Evolutionary conservation across 2,797 vertebrate species (phyloP).

Genomic region (Anas capensis): DNA sequence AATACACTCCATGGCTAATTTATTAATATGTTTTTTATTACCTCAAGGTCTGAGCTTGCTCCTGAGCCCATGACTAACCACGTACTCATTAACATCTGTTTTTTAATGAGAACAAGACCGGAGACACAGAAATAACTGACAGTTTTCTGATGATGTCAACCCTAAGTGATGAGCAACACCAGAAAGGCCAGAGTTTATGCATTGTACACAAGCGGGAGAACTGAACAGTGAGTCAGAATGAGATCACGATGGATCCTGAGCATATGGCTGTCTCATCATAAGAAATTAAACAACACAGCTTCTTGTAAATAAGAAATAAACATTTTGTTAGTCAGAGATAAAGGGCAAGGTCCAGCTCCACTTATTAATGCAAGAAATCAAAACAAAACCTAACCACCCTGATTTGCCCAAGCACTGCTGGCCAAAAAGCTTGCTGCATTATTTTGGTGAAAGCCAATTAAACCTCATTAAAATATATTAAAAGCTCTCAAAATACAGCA

Average conservation of each 20-base stretch:
- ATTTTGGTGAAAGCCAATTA: neutral
- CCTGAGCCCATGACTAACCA: conserved; percentile 14
- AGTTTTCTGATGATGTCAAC: neutral
- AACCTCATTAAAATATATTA: neutral
- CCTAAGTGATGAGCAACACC: neutral
- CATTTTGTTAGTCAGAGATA: neutral
- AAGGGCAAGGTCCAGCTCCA: neutral
- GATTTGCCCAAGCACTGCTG: neutral
- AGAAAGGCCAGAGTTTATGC: neutral
- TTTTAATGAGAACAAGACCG: neutral
- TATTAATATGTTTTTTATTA: neutral
- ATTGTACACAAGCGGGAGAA: neutral
- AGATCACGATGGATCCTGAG: neutral
- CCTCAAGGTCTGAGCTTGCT: conserved; percentile 2
- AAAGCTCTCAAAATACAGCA: neutral
- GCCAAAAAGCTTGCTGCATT: neutral
- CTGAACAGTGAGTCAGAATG: neutral
- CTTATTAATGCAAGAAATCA: neutral
- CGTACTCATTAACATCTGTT: neutral
- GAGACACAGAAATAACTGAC: neutral
- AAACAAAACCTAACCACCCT: neutral
- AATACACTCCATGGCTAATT: neutral
- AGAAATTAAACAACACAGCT: neutral
- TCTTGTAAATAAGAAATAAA: neutral
- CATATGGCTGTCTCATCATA: neutral